Evolutionary conservation across 2,113 vertebrate genomes (phyloP), one percentile per base, ranked within the genome.

Genomic region (Danionella cerebrum): DNA sequence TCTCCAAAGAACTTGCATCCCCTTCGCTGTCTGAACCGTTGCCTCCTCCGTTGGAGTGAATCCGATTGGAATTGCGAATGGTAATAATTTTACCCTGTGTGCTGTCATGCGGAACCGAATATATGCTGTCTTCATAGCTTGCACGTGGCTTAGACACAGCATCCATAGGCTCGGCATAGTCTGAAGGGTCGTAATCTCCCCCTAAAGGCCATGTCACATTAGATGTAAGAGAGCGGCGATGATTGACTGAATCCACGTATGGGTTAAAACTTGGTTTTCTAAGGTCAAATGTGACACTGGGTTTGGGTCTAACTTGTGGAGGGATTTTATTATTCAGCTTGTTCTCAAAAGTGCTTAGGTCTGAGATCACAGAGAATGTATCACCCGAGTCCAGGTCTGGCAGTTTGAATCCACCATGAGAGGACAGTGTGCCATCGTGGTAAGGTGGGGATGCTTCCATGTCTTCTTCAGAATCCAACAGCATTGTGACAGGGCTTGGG

Each of bases 21-120:
- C 92, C 91, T 69, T 98, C 96, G 2, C 94, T 97, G 83, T 98
- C 96, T 0, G 95, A 98, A 38, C 95, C 95, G 0, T 97, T 97
- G 45, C 93, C 90, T 0, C 89, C 83, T 0, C 89, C 89, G 0
- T 97, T 98, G 1, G 96, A 88, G 5, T 97, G 89, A 35, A 91
- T 84, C 55, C 95, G 91, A 86, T 97, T 98, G 38, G 93, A 93
- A 77, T 98, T 98, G 1, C 96, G 87, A 47, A 98, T 89, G 63
- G 96, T 98, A 78, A 98, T 98, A 81, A 98, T 98, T 78, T 98
- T 98, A 54, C 96, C 96, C 69, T 98, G 96, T 18, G 95, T 98
- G 87, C 95, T 98, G 83, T 98, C 96, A 0, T 98, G 95, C 0
- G 96, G 96, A 57, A 98, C 95, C 0, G 96, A 98, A 79, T 98